Evolutionary conservation across 1,140 invertebrate genomes (phyloP), one percentile per base, ranked within the genome.

Genomic region (Cydia pomonella): DNA sequence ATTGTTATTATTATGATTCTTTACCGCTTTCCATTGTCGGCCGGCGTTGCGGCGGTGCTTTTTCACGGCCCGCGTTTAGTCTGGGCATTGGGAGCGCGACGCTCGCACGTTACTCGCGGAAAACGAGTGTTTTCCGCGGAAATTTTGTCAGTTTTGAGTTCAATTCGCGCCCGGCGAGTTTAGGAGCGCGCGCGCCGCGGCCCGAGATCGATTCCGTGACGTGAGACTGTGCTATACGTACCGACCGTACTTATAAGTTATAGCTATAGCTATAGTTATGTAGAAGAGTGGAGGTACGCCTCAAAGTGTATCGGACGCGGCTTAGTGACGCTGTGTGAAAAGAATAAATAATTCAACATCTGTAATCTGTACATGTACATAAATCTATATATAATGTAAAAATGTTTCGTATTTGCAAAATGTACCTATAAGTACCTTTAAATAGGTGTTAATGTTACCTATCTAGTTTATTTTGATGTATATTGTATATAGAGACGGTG

Each of bases 1-100:
- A 92, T 92, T 92, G 91, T 93, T 93, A 93, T 93, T 93, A 92
- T 93, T 93, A 93, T 93, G 91, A 93, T 93, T 93, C 91, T 93
- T 93, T 92, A 90, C 90, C 90, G 91, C 91, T 92, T 92, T 92
- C 89, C 91, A 92, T 92, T 92, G 91, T 92, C 91, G 91, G 87
- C 82, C 87, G 84, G 84, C 91, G 89, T 90, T 92, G 89, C 86
- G 90, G 87, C 90, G 90, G 91, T 91, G 87, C 91, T 92, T 92
- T 92, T 92, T 92, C 91, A 93, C 87, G 87, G 86, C 75, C 85
- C 87, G 85, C 87, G 87, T 91, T 93, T 93, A 93, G 91, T 93
- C 91, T 89, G 91, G 87, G 86, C 88, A 93, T 83, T 85, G 91
- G 88, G 86, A 93, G 86, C 91, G 89, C 84, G 87, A 86, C 87